Conservation (phyloP, 2,888 invertebrate genomes). For the Acanthoscelides obtectus region DNA sequence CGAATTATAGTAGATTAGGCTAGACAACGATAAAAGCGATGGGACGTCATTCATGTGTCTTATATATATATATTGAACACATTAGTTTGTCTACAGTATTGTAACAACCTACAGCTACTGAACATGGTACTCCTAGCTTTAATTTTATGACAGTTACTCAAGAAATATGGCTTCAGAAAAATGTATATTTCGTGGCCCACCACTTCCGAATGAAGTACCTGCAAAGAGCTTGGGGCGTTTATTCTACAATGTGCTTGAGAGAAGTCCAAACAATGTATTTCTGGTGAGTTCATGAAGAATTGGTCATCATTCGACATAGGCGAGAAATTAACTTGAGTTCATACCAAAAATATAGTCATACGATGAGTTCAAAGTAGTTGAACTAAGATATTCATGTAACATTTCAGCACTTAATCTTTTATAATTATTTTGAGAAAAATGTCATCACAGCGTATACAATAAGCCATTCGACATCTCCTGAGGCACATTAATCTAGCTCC, state of each 20-base stretch:
- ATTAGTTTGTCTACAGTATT: background rate
- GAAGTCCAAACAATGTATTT: background rate
- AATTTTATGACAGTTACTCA: background rate
- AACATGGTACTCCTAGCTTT: background rate
- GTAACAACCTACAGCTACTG: background rate
- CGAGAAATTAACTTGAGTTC: no score
- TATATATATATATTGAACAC: background rate
- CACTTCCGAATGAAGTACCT: background rate
- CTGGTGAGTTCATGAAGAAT: background rate
- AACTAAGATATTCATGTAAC: no score
- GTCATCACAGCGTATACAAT: no score
- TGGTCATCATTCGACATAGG: no score
- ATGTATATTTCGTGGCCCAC: background rate
- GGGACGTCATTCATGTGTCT: background rate
- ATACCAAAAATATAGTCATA: no score
- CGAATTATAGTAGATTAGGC: no score
- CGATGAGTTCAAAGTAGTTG: no score
- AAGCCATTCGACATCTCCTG: no score
- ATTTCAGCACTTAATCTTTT: no score
- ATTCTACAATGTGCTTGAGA: background rate
- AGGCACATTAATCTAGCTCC: no score
- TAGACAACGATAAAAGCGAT: background rate
- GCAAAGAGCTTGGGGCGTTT: background rate
- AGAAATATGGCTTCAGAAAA: background rate
- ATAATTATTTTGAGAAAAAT: no score